Percentiles rank a stretch among this genome's conserved stretches.
These are phyloP conservation scores for Papilio polyxenes DNA, from an alignment of 1,140 invertebrate species.

Conservation along the genomic window DNA sequence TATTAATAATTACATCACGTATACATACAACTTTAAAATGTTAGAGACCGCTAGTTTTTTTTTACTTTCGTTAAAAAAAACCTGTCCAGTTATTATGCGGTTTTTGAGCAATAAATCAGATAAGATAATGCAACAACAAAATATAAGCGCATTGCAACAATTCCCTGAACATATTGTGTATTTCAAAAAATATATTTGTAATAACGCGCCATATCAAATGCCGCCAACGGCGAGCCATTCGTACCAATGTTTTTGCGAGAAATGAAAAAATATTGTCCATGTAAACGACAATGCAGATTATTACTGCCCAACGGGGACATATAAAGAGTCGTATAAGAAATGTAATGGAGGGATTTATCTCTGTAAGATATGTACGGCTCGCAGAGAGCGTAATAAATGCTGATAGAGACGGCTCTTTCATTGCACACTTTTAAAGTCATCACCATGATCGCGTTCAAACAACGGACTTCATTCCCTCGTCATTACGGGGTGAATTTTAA, in stretches of 20 bases:
- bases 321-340: constrained; percentile 73
- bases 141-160: constrained; percentile 56
- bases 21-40: constrained; percentile 30
- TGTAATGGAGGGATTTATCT: constrained; percentile 59
- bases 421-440: constrained; percentile 51
- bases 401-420: constrained; percentile 45
- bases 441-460: constrained; percentile 59
- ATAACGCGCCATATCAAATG: constrained; percentile 63
- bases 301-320: constrained; percentile 70
- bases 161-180: constrained; percentile 56
- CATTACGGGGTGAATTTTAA: constrained; percentile 74
- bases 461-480: constrained; percentile 60
- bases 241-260: constrained; percentile 64
- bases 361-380: constrained; percentile 56
- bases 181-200: constrained; percentile 61
- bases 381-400: constrained; percentile 47
- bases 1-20: neutral
- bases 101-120: constrained; percentile 40
- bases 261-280: constrained; percentile 75
- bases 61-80: constrained; percentile 19
- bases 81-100: constrained; percentile 21
- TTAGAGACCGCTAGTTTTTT: constrained; percentile 11
- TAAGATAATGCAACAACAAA: constrained; percentile 54
- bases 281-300: constrained; percentile 78
- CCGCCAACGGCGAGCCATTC: constrained; percentile 57